phyloP scores from a whole-genome alignment of 2,113 vertebrate genomes.

The Anoplopoma fimbria region DNA sequence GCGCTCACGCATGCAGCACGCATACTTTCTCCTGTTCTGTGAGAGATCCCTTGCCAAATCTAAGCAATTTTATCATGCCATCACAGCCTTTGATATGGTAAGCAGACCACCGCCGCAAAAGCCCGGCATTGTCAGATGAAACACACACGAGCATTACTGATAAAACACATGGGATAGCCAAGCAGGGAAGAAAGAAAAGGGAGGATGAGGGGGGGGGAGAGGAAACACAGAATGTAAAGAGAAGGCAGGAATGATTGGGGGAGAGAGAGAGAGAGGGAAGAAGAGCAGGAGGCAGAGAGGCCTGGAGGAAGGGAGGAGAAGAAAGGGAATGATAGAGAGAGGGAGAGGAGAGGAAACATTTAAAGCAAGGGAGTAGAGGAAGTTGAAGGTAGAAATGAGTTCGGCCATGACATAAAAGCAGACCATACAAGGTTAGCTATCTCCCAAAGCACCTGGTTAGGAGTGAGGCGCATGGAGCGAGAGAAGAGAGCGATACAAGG shows the following conservation, averaged over 20 bases:
- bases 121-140: conserved; percentile 61
- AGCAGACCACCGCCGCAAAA: conserved; percentile 57
- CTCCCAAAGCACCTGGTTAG: conserved; percentile 57
- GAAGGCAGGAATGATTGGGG: not conserved
- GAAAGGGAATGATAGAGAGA: conserved; percentile 11
- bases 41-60: conserved; percentile 47
- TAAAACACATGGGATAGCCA: conserved; percentile 44
- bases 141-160: conserved; percentile 20
- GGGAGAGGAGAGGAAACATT: not conserved
- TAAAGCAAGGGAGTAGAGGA: conserved; percentile 15
- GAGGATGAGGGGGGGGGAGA: not conserved
- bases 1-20: not conserved
- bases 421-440: conserved; percentile 50
- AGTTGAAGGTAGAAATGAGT: conserved; percentile 46
- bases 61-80: conserved; percentile 55
- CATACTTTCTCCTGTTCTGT: conserved; percentile 16
- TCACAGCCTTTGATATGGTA: conserved; percentile 72
- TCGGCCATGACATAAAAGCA: conserved; percentile 42
- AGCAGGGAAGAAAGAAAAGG: conserved; percentile 2
- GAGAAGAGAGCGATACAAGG: not conserved
- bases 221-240: conserved; percentile 4
- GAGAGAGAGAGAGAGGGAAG: not conserved
- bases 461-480: not conserved
- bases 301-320: conserved; percentile 16
- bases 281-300: conserved; percentile 16